Evolutionary conservation across 2,113 vertebrate genomes (phyloP).

Genomic region (Diadophis punctatus): DNA sequence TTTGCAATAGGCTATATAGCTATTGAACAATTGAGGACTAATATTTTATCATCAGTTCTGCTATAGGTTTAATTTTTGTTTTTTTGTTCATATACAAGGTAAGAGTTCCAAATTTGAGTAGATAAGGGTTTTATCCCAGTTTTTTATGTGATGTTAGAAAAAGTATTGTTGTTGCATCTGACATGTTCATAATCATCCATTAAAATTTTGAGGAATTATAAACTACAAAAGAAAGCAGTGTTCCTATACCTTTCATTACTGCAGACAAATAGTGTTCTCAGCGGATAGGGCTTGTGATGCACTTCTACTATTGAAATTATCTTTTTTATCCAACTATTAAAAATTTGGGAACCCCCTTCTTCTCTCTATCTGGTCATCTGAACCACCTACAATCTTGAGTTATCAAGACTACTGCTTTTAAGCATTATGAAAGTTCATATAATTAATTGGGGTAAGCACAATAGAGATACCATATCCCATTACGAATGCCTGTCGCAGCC

Average conservation of each 20-base stretch:
- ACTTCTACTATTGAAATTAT: background rate
- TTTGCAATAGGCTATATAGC: background rate
- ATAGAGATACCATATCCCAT: background rate
- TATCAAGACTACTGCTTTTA: background rate
- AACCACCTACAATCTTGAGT: background rate
- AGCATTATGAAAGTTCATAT: background rate
- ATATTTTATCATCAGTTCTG: background rate
- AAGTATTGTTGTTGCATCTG: background rate
- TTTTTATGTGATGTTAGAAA: background rate
- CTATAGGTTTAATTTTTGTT: background rate
- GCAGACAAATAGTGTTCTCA: background rate
- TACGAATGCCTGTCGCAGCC: background rate
- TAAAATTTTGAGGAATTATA: background rate
- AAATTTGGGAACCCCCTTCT: background rate
- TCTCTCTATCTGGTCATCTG: background rate
- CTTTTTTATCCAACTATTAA: background rate
- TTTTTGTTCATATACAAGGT: background rate
- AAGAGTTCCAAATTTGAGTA: background rate
- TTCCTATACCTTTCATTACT: background rate
- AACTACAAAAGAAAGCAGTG: background rate
- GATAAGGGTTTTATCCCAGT: background rate
- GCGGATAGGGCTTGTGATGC: background rate
- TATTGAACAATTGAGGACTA: background rate
- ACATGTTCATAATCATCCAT: background rate
- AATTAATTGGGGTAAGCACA: background rate